These are phyloP conservation scores for Caenorhabditis inopinata DNA, from an alignment of 1,140 invertebrate species.

Conservation along the genomic window DNA sequence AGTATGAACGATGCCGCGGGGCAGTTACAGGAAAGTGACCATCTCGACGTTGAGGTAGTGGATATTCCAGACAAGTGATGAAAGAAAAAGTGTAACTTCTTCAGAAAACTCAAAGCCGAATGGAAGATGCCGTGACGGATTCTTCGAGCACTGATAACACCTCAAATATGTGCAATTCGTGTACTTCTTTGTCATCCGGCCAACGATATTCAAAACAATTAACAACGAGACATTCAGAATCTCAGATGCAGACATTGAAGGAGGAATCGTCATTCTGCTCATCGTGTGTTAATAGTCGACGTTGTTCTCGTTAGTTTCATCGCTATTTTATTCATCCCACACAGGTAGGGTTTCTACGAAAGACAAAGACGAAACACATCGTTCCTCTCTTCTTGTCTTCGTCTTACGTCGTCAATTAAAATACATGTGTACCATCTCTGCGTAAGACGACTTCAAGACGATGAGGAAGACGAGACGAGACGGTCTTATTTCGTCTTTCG, in stretches of 20 bases:
- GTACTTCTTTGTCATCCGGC: background rate
- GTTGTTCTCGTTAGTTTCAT: conserved; percentile 1
- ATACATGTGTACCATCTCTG: too few relatives aligned
- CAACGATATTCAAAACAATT: background rate
- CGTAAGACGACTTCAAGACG: too few relatives aligned
- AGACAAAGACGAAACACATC: too few relatives aligned
- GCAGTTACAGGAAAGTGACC: conserved; percentile 43
- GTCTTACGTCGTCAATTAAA: too few relatives aligned
- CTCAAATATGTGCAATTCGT: background rate
- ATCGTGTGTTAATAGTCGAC: background rate
- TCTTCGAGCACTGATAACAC: conserved; percentile 20
- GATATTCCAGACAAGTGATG: background rate
- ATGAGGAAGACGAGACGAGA: too few relatives aligned
- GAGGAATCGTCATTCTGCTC: conserved; percentile 26
- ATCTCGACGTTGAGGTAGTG: conserved; percentile 40
- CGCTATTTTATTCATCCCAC: too few relatives aligned
- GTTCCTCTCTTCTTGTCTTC: too few relatives aligned
- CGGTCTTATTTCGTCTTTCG: too few relatives aligned
- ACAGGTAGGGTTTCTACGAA: too few relatives aligned
- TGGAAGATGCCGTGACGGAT: conserved; percentile 13
- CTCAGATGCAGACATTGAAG: conserved; percentile 8
- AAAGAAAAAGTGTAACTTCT: too few relatives aligned
- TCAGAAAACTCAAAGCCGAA: conserved; percentile 23
- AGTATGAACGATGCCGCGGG: conserved; percentile 37
- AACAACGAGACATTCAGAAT: background rate